These are phyloP conservation scores for Aricia artaxerxes DNA, from an alignment of 2,888 invertebrate genomes.

Conservation along the genomic window DNA sequence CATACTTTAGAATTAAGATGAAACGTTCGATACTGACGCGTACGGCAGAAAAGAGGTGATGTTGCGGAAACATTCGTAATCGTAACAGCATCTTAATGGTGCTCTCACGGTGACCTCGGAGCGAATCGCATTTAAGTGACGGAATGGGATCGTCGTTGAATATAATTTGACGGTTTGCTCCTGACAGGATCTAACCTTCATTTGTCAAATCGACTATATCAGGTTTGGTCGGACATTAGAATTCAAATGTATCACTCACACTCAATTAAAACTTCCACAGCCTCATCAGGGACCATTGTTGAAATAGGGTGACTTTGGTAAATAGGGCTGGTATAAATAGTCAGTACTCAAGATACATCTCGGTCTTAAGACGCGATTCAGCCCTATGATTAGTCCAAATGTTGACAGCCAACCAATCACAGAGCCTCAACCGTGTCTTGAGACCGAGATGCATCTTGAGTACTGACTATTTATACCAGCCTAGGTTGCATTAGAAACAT, in stretches of 20 bases:
- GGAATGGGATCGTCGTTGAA: conserved; percentile 12
- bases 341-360: too few relatives aligned
- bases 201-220: conserved; percentile 4
- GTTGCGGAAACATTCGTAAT: conserved; percentile 19
- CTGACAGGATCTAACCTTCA: conserved; percentile 8
- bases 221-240: conserved; percentile 11
- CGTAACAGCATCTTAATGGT: conserved; percentile 18
- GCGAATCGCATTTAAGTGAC: not conserved
- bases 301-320: not conserved
- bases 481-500: not conserved
- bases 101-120: conserved; percentile 21
- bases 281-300: not conserved
- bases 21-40: not conserved
- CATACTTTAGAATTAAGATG: conserved; percentile 8
- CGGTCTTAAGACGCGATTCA: too few relatives aligned
- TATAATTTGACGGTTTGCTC: conserved; percentile 13
- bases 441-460: too few relatives aligned
- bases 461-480: too few relatives aligned
- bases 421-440: too few relatives aligned
- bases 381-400: too few relatives aligned
- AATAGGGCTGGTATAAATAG: too few relatives aligned
- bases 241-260: conserved; percentile 9
- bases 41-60: conserved; percentile 19
- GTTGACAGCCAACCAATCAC: too few relatives aligned
- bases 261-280: not conserved